These are phyloP conservation scores for Nebria ingens DNA, from an alignment of 1,140 invertebrate species.

Conservation along the genomic window DNA sequence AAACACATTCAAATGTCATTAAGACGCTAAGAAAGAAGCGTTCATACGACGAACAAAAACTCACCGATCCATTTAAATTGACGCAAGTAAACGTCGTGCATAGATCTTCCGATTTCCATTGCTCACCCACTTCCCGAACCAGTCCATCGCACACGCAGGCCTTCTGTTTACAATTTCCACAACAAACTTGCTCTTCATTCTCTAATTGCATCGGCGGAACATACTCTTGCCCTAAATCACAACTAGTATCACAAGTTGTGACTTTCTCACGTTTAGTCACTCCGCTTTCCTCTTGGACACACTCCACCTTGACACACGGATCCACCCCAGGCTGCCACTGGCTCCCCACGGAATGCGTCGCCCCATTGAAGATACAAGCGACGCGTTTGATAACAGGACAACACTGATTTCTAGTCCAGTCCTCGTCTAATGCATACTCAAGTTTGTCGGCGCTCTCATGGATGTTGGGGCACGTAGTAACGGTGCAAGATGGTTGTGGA, in stretches of 20 bases:
- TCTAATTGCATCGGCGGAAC: conserved; percentile 21
- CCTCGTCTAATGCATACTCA: conserved; percentile 43
- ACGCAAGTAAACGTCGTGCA: conserved; percentile 48
- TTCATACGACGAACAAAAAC: too few relatives aligned
- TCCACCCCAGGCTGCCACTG: conserved; percentile 44
- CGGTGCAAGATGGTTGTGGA: conserved; percentile 23
- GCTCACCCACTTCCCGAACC: conserved; percentile 38
- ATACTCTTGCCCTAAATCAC: conserved; percentile 36
- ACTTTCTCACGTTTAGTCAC: conserved; percentile 35
- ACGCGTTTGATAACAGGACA: conserved; percentile 45
- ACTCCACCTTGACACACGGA: conserved; percentile 42
- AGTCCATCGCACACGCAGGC: conserved; percentile 47
- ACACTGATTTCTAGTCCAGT: conserved; percentile 43
- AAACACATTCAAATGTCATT: conserved; percentile 13
- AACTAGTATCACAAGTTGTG: conserved; percentile 23
- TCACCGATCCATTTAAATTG: conserved; percentile 41
- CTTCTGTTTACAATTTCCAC: conserved; percentile 50
- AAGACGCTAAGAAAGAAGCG: not conserved
- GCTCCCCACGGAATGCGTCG: conserved; percentile 38
- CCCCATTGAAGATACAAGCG: conserved; percentile 47
- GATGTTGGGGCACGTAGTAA: conserved; percentile 29
- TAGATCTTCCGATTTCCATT: conserved; percentile 47
- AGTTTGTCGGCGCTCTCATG: conserved; percentile 28
- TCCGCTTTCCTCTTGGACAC: conserved; percentile 34
- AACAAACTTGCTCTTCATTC: conserved; percentile 41